Evolutionary conservation across 1,140 invertebrate species (phyloP), one percentile per base, ranked within the genome.

Genomic region (Bombus cullumanus): DNA sequence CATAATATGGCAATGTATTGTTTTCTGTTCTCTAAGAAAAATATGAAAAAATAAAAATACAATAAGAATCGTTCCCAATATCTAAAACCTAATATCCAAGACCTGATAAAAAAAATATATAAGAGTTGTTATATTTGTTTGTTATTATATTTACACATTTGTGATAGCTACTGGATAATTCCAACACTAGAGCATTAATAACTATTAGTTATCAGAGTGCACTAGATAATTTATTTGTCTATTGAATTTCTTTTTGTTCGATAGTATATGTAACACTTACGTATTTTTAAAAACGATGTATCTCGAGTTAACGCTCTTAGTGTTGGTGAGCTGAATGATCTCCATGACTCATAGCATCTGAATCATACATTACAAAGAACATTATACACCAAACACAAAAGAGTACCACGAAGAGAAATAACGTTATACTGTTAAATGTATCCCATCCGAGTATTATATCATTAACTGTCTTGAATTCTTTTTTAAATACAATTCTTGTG

Each of bases 381-480:
- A 31, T 73, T 18, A 90, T 3, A 13, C 85, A 73, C 92, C 92
- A 93, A 74, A 90, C 41, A n/a, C 88, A 79, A 31, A 93, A 91
- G 4, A 90, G 84, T 9, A 71, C 0, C 6, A 92, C 37, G 13
- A 92, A 47, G 8, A 86, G 0, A 18, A 91, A 12, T 31, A 88
- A 90, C 0, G 86, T 57, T 75, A 83, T 73, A 22, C 75, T 31
- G 47, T 92, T 93, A 68, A 93, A 93, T 86, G 34, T 91, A 39
- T 93, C 71, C 92, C 92, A 93, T 12, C 91, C 89, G 1, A 93
- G 75, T 74, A 93, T 88, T 47, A 93, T 77, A 41, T 90, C 43
- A 39, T 47, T 83, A 12, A 66, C 2, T 15, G 86, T 68, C 43
- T 74, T 66, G n/a, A 80, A 73, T 2, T 71, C 12, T n/a, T 73